phyloP scores from a whole-genome alignment of 92 coral and sea anemone species.

The Plumapathes pennacea region DNA sequence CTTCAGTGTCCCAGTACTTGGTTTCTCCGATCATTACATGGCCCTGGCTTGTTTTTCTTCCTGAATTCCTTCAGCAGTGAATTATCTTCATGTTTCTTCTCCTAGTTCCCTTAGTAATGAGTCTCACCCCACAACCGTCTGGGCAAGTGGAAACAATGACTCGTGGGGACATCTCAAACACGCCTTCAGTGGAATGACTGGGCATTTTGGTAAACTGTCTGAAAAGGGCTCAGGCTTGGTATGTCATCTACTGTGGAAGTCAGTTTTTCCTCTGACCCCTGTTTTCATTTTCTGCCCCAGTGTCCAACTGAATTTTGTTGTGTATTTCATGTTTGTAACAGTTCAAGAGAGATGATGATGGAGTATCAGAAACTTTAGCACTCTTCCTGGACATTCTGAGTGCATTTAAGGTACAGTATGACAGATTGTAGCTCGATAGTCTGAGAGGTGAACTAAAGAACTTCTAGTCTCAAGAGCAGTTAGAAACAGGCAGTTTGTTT shows the following conservation, averaged over 20 bases:
- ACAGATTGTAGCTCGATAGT: no score
- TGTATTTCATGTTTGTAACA: slow-evolving; percentile 11
- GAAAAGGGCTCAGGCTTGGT: slow-evolving; percentile 92
- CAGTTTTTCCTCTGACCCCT: neutral
- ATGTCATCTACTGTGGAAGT: slow-evolving; percentile 6
- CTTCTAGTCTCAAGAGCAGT: no score
- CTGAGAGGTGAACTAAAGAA: no score
- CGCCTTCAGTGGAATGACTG: slow-evolving; percentile 81
- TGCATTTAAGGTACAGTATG: slow-evolving; percentile 76
- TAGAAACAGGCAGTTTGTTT: no score
- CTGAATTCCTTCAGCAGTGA: no score
- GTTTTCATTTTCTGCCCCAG: neutral
- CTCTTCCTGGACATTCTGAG: slow-evolving; percentile 81
- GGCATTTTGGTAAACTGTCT: slow-evolving; percentile 75
- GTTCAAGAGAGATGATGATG: slow-evolving; percentile 80
- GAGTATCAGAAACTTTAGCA: slow-evolving; percentile 83
- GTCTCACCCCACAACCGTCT: slow-evolving; percentile 78
- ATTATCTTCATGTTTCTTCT: neutral
- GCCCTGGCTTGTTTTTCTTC: no score
- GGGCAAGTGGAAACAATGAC: slow-evolving; percentile 94
- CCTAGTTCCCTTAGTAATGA: slow-evolving; percentile 76
- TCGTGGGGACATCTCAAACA: slow-evolving; percentile 90
- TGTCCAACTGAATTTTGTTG: neutral
- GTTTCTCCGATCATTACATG: no score
- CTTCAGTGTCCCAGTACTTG: no score